Evolutionary conservation across 2,888 invertebrate species (phyloP), one percentile per base, ranked within the genome.

Genomic region (Melikaiella ostensackeni): DNA sequence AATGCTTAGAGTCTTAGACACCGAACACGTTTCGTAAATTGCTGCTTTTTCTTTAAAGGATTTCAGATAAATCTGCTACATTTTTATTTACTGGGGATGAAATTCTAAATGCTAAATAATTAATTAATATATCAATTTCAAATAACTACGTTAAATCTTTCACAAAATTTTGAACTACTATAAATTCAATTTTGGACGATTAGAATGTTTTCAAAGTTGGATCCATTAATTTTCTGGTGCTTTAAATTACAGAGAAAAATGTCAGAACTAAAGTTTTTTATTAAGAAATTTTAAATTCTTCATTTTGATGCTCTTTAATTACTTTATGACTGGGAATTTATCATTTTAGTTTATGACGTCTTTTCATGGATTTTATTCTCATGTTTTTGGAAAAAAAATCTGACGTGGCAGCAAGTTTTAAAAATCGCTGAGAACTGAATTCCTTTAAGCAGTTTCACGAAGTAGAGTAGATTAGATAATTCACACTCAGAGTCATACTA

Each of bases 1-100:
- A 50, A 70, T 70, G 70, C 50, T 66, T 66, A 66, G 42, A 66
- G 19, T 46, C 7, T 57, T 21, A 57, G 21, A 66, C 46, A 66
- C 11, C 46, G 19, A 66, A 66, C 9, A 4, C 8, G 70, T 46
- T 27, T 70, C 30, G 16, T 70, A 30, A 61, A 61, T 30, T 30
- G 24, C 8, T 21, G 21, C 4, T 27, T 16, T 24, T 59, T 27
- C 16, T 16, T 16, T 42, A 16, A 42, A 50, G 50, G 50, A 50
- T 50, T 50, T 50, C 50, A 50, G 50, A 7, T 9, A 21, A 50
- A 21, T 21, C 50, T 50, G 9, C n/a, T 9, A 9, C n/a, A n/a
- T 50, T 50, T 50, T 50, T 50, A 50, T 63, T 35, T n/a, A 33
- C 63, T 63, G 21, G 11, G 13, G 13, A 21, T n/a, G 5, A 63